phyloP scores from a whole-genome alignment of 2,113 vertebrate genomes.

The Pelusios castaneus region DNA sequence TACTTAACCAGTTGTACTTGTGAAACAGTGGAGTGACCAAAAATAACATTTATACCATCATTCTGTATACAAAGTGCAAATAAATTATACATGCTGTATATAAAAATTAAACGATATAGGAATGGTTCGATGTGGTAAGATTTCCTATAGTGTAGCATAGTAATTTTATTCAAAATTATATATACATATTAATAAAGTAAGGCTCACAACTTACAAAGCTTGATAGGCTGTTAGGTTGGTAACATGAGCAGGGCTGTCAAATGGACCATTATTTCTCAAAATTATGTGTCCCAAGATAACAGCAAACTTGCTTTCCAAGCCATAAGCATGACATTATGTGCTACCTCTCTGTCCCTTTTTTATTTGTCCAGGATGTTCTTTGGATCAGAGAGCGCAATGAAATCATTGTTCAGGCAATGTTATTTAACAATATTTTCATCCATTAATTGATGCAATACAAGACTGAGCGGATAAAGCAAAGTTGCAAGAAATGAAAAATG shows the following conservation, averaged over 20 bases:
- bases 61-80: background rate
- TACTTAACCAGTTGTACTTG: constrained; percentile 11
- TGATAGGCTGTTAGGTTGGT: constrained; percentile 48
- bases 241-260: constrained; percentile 77
- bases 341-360: constrained; percentile 18
- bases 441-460: background rate
- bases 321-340: constrained; percentile 59
- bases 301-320: constrained; percentile 75
- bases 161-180: constrained; percentile 59
- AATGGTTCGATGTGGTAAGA: constrained; percentile 31
- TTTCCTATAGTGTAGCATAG: constrained; percentile 44
- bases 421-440: background rate
- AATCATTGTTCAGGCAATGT: background rate
- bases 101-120: background rate
- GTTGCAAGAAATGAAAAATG: background rate
- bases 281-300: constrained; percentile 75
- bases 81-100: background rate
- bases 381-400: background rate
- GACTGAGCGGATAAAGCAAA: background rate
- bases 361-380: constrained; percentile 20
- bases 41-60: background rate
- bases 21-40: constrained; percentile 44
- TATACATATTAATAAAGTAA: constrained; percentile 75
- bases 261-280: constrained; percentile 82
- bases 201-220: constrained; percentile 63